Conservation (phyloP, 2,113 vertebrate species). For the Hippocampus abdominalis region DNA sequence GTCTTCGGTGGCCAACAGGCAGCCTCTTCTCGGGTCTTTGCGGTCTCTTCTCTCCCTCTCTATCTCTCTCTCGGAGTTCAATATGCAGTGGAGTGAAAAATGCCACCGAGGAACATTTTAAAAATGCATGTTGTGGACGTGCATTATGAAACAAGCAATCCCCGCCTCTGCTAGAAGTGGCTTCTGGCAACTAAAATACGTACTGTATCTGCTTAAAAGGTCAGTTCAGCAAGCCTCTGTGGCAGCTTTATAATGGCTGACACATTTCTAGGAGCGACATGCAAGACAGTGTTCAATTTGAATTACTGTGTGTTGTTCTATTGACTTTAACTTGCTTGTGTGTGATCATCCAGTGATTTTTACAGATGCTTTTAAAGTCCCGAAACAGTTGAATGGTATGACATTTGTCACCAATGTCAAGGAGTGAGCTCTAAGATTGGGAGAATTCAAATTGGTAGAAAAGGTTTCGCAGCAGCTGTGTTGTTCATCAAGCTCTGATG, state of each 20-base stretch:
- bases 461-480: background rate
- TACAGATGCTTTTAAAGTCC: conserved; percentile 31
- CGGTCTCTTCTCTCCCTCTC: conserved; percentile 21
- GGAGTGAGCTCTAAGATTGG: background rate
- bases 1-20: conserved; percentile 28
- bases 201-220: conserved; percentile 33
- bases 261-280: conserved; percentile 20
- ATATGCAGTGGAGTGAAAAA: conserved; percentile 38
- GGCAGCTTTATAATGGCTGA: conserved; percentile 25
- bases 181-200: conserved; percentile 42
- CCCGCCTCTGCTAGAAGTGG: conserved; percentile 21
- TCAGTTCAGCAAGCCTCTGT: conserved; percentile 26
- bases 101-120: conserved; percentile 34
- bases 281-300: conserved; percentile 29
- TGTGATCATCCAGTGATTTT: background rate
- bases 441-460: background rate
- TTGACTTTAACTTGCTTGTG: background rate
- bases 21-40: conserved; percentile 15
- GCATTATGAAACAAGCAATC: conserved; percentile 37
- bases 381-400: conserved; percentile 36
- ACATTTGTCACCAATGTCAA: background rate
- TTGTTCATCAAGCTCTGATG: background rate
- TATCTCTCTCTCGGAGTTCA: conserved; percentile 16
- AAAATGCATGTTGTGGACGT: conserved; percentile 48
- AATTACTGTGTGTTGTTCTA: background rate